Conservation (phyloP, 2,113 vertebrate species). For the Pan troglodytes region NHGRI_mPanTro3-v2.1_pri NC_072401.2:77308501-77309000, state of each 20-base stretch:
- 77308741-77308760: not conserved
- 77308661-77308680: not conserved
- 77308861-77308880: not conserved
- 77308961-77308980: conserved; percentile 37
- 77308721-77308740: not conserved
- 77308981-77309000: conserved; percentile 4
- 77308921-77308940: not conserved
- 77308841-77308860: not conserved
- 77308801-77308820: not conserved
- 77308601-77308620: not conserved
- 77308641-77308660: not conserved
- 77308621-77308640: not conserved
- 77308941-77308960: not conserved
- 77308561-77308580: not conserved
- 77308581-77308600: not conserved
- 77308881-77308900: not conserved
- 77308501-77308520: not conserved
- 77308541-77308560: accelerated
- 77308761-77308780: not conserved
- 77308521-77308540: not conserved
- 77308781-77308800: not conserved
- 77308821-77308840: not conserved
- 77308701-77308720: not conserved
- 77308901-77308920: not conserved
- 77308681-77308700: not conserved